Base-by-base conservation (phyloP, 2,113 vertebrate genomes). In the Campylorhamphus procurvoides region DNA sequence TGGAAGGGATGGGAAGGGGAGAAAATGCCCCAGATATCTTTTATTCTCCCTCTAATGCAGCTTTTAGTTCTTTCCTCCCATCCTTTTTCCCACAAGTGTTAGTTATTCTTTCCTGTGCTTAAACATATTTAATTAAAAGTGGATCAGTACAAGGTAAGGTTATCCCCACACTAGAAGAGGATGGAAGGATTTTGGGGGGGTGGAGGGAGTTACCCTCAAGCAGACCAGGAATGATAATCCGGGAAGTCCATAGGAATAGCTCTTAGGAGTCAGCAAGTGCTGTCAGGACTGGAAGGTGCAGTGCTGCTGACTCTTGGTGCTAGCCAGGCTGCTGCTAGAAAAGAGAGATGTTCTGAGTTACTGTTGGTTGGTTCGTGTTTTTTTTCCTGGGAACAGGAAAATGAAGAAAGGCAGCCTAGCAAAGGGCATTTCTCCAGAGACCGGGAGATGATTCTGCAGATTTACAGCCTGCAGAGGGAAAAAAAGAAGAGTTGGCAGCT, bases 391-490 rank as follows among this genome's bases (percentile, higher is more conserved):
- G 88, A 93, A 90, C 73, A 86, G 88, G 79, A 90, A 94, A 88
- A 78, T 75, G 64, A 93, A 90, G 83, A 84, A 96, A 86, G 62
- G 49, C 90, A 93, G 83, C 76, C 90, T 56, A 90, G 69, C 82
- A 81, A 94, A 92, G 86, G 80, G 73, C 60, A 81, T 93, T 96
- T 86, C 96, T 94, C 90, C 6, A 14, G 85, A 84, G 92, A 81
- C 64, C 67, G 62, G 79, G 69, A 88, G 83, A 69, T 92, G 83
- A 88, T 92, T 84, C 76, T 86, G 87, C 93, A 96, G 92, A 92
- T 90, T 82, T 94, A n/a, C 0, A 0, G 75, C 68, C 56, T 84
- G 39, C 3, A 7, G 9, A 59, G 67, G n/a, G 5, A 27, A 17
- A 33, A 58, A 62, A 52, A 37, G 78, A 56, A 39, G 63, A 90